Base-by-base conservation (phyloP, 1,140 invertebrate genomes). In the Halesus radiatus region DNA sequence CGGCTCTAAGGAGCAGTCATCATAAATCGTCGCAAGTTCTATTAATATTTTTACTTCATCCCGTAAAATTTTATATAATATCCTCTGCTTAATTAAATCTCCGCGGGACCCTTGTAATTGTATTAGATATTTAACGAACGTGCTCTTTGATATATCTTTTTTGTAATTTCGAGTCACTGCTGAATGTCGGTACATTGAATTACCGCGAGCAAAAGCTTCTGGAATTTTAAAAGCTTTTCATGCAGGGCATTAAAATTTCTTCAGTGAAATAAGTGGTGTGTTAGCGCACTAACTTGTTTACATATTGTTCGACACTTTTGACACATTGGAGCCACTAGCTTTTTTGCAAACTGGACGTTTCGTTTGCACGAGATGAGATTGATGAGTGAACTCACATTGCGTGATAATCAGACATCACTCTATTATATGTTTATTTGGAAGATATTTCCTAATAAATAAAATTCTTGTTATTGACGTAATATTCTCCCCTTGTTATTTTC, bases 181-280 rank as follows among this genome's bases (percentile, higher is more conserved):
- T 45, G 60, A 64, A 64, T 26, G 60, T 23, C 23, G 18, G 23
- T 64, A 8, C 29, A 64, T 64, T 29, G 60, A 64, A 64, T 64
- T 64, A 64, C 32, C 3, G 8, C 10, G 5, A 29, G 23, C 18
- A 6, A 64, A 23, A 0, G 60, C 23, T 29, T 16, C 23, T 26
- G 15, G 23, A 64, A 45, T 0, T 45, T 45, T 45, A 45, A 45
- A 64, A 64, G 60, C 60, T 64, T 64, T 64, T 64, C 60, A 64
- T 64, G 60, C 60, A 3, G 3, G 6, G 8, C 23, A 29, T 64
- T 64, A 64, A 64, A 64, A 64, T 64, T 4, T 64, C 60, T 22
- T 22, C 3, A 23, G 15, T 29, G 23, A 23, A 64, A 64, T 22
- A 56, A 56, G 7, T 56, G 16, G 53, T 56, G 53, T 56, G 53